Base-by-base conservation (phyloP, 2,797 vertebrate species). In the Sebastes ruberrimus region DNA sequence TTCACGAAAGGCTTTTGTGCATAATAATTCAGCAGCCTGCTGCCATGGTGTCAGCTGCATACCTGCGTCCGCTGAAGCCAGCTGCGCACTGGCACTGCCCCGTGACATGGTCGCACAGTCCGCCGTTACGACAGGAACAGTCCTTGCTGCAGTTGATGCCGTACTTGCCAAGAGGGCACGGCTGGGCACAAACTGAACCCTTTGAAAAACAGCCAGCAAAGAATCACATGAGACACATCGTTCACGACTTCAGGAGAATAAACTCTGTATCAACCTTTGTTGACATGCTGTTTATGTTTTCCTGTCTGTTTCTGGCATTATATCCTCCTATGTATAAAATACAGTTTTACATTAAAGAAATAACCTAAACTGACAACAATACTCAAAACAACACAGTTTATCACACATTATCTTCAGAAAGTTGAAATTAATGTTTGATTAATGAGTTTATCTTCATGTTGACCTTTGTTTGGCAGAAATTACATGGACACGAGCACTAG, bases 81-180 rank as follows among this genome's bases (percentile, higher is more conserved):
- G 98, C 96, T 16, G 97, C 84, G 63, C 99, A 99, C 84, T 98
- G 93, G 93, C 98, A 99, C 81, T 96, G 97, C 62, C 99, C 99
- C 0, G 95, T 97, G 93, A 99, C 92, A 0, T 97, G 97, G 87
- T 99, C 97, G 70, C 99, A 99, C 74, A 98, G 93, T 16, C 98
- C 98, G 35, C 97, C 97, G 0, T 99, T 99, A 74, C 98, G 98
- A 88, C 99, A 99, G 0, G 98, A 97, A 63, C 99, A 99, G 84
- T 98, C 97, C 89, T 98, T 97, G 95, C 97, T 99, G 95, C 98
- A 99, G 93, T 99, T 99, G 89, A 97, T 95, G 78, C 98, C 97
- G 28, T 97, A 98, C 0, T 97, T 99, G 74, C 99, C 98, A 25
- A 96, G 90, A 65, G 96, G 96, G 82, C 98, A 99, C 0, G 98